Evolutionary conservation across 2,888 invertebrate genomes (phyloP).

Genomic region (Polymixis flavicincta): DNA sequence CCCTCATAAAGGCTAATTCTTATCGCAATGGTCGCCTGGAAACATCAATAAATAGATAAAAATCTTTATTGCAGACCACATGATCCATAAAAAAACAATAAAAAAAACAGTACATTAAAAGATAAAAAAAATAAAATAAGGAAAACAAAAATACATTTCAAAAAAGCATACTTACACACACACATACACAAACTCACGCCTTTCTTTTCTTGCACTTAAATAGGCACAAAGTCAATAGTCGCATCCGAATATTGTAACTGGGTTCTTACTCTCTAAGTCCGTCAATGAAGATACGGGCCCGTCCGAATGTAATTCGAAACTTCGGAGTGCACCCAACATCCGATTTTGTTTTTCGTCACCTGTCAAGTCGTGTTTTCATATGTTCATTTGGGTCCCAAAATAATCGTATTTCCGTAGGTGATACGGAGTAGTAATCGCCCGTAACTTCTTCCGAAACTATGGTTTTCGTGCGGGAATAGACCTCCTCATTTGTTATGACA

Average conservation of each 20-base stretch:
- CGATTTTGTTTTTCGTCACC: background rate
- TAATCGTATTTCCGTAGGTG: background rate
- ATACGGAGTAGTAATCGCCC: background rate
- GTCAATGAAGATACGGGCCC: background rate
- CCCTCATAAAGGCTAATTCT: background rate
- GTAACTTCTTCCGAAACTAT: background rate
- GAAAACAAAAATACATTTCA: too few species aligned
- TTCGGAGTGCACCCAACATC: background rate
- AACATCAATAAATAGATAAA: too few species aligned
- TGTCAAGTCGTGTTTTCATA: background rate
- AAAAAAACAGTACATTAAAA: too few species aligned
- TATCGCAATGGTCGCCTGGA: background rate
- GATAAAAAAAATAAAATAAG: too few species aligned
- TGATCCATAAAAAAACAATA: too few species aligned
- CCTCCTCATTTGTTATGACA: background rate
- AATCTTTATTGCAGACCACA: too few species aligned
- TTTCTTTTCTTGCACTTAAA: too few species aligned
- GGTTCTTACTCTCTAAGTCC: background rate
- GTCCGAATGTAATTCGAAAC: background rate
- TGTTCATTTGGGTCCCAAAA: background rate
- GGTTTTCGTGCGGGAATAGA: background rate
- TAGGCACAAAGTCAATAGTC: too few species aligned
- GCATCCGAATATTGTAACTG: background rate
- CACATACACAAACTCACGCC: too few species aligned
- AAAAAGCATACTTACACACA: too few species aligned